Evolutionary conservation across 2,113 vertebrate species (phyloP).

Genomic region (Pelusios castaneus): DNA sequence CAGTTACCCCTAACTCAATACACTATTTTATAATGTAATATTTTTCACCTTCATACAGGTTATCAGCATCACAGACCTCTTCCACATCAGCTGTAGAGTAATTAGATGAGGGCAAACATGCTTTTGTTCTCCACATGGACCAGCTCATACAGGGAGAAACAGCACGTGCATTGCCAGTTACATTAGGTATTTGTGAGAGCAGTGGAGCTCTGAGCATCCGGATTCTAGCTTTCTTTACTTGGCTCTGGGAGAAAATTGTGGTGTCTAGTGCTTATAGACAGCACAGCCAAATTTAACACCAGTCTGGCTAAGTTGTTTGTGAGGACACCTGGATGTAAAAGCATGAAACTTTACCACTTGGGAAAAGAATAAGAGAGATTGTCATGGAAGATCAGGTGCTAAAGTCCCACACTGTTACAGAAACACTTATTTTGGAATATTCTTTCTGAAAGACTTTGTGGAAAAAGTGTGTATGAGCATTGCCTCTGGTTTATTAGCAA

Average conservation of each 20-base stretch:
- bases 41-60: background rate
- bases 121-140: background rate
- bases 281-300: background rate
- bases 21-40: no score
- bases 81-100: background rate
- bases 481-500: background rate
- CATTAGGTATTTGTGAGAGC: fast-evolving
- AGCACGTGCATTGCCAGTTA: background rate
- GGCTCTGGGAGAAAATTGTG: background rate
- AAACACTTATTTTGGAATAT: background rate
- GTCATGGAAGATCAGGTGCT: background rate
- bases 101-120: background rate
- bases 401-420: background rate
- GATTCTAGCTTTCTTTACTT: background rate
- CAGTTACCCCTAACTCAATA: background rate
- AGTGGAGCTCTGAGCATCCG: background rate
- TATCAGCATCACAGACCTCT: background rate
- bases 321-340: background rate
- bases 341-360: background rate
- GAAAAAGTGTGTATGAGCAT: background rate
- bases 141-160: background rate
- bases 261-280: background rate
- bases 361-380: background rate
- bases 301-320: background rate
- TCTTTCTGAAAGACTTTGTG: background rate